phyloP scores from a whole-genome alignment of 2,888 invertebrate species.

The Dynastes grantii region DNA sequence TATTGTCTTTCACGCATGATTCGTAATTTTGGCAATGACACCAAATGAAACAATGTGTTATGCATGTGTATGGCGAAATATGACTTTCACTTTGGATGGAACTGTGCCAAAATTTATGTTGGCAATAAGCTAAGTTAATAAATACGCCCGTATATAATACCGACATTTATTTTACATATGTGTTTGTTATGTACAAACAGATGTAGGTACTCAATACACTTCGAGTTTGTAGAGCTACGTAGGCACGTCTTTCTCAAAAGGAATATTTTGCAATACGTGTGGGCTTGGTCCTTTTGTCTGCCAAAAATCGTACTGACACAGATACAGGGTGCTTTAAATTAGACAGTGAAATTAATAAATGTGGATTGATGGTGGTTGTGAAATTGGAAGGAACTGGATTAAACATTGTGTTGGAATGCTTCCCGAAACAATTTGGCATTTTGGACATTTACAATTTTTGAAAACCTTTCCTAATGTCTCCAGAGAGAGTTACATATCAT shows the following conservation, averaged over 20 bases:
- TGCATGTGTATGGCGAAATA: constrained; percentile 33
- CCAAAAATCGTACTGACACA: constrained; percentile 41
- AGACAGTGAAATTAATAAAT: background rate
- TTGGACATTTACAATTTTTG: too few relatives aligned
- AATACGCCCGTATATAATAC: background rate
- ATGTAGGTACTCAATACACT: constrained; percentile 4
- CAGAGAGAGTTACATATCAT: too few relatives aligned
- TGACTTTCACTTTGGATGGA: constrained; percentile 45
- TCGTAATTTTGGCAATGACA: constrained; percentile 44
- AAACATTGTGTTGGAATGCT: too few relatives aligned
- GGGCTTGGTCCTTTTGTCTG: constrained; percentile 38
- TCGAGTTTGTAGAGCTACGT: background rate
- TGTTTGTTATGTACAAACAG: background rate
- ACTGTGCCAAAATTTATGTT: constrained; percentile 41
- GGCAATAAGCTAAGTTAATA: constrained; percentile 34
- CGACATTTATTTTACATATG: background rate
- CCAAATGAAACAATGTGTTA: constrained; percentile 37
- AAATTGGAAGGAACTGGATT: too few relatives aligned
- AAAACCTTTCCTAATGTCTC: too few relatives aligned
- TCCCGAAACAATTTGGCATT: too few relatives aligned
- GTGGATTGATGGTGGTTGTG: background rate
- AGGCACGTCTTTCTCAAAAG: constrained; percentile 12
- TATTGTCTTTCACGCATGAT: background rate
- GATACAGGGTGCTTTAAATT: background rate
- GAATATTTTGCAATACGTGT: constrained; percentile 34